Percentiles rank a stretch among this genome's conserved stretches.
These are phyloP conservation scores for Netelia fuscicornis DNA, from an alignment of 2,888 invertebrate genomes.

Conservation along the genomic window DNA sequence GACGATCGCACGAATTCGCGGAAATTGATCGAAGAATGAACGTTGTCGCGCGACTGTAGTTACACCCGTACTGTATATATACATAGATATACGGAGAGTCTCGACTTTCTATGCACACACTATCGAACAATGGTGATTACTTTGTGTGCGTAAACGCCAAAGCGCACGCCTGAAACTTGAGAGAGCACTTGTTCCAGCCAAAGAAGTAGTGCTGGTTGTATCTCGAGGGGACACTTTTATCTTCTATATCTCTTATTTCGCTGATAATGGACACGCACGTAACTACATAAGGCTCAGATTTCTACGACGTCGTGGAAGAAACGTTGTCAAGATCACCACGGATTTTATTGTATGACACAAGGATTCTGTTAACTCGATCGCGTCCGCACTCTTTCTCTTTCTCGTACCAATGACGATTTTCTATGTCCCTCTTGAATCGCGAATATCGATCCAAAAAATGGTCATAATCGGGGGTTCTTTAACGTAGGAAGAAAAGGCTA, in stretches of 20 bases:
- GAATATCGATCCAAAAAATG: not conserved
- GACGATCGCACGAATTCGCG: conserved; percentile 40
- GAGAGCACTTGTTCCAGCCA: conserved; percentile 27
- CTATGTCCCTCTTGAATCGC: not conserved
- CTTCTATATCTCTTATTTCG: not conserved
- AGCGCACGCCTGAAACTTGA: conserved; percentile 48
- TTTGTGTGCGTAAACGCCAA: conserved; percentile 33
- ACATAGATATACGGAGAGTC: not conserved
- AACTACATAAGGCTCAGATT: no score
- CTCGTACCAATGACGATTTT: not conserved
- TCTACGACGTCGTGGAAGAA: no score
- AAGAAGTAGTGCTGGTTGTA: not conserved
- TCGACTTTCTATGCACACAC: not conserved
- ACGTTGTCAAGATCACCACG: no score
- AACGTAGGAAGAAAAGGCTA: not conserved
- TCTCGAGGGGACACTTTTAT: conserved; percentile 11
- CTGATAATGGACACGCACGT: not conserved
- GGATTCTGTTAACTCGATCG: not conserved
- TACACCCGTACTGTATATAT: conserved; percentile 22
- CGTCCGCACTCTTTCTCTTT: not conserved
- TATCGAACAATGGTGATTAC: not conserved
- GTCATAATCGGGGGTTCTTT: not conserved
- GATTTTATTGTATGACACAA: not conserved
- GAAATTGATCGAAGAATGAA: conserved; percentile 61
- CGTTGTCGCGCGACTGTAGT: conserved; percentile 20